Evolutionary conservation across 2,113 vertebrate genomes (phyloP).

Genomic region (Rhombomys opimus): DNA sequence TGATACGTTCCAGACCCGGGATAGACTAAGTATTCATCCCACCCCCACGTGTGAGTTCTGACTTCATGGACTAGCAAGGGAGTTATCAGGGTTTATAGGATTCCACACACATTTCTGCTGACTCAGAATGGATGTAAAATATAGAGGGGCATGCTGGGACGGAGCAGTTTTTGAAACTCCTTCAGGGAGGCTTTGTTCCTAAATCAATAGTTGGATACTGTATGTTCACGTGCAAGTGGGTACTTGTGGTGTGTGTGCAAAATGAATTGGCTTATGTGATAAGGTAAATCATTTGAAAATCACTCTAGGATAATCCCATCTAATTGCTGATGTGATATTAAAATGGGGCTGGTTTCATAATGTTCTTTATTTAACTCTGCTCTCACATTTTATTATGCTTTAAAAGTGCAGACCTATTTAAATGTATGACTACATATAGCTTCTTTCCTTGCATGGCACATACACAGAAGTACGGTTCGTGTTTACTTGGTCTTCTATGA

Average conservation of each 20-base stretch:
- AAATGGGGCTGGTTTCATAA: conserved; percentile 72
- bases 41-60: conserved; percentile 65
- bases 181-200: conserved; percentile 69
- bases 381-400: conserved; percentile 60
- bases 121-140: conserved; percentile 68
- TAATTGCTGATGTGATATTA: conserved; percentile 70
- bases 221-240: conserved; percentile 58
- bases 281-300: conserved; percentile 72
- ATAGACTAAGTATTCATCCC: conserved; percentile 61
- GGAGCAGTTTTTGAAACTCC: conserved; percentile 65
- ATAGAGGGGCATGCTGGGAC: conserved; percentile 51
- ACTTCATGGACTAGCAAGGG: conserved; percentile 64
- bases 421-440: conserved; percentile 34
- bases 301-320: conserved; percentile 54
- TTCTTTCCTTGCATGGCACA: conserved; percentile 32
- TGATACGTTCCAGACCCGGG: conserved; percentile 74
- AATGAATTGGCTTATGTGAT: conserved; percentile 47
- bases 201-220: conserved; percentile 61
- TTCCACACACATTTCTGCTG: conserved; percentile 61
- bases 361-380: conserved; percentile 67
- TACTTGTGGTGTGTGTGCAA: conserved; percentile 59
- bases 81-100: conserved; percentile 64
- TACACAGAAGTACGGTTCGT: not conserved
- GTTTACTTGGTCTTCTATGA: conserved; percentile 12
- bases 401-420: conserved; percentile 46